A percentile compares a stretch with the other conserved stretches of the same genome.
Evolutionary conservation across 2,113 vertebrate genomes (phyloP).

Genomic region (Coryphaenoides rupestris): DNA sequence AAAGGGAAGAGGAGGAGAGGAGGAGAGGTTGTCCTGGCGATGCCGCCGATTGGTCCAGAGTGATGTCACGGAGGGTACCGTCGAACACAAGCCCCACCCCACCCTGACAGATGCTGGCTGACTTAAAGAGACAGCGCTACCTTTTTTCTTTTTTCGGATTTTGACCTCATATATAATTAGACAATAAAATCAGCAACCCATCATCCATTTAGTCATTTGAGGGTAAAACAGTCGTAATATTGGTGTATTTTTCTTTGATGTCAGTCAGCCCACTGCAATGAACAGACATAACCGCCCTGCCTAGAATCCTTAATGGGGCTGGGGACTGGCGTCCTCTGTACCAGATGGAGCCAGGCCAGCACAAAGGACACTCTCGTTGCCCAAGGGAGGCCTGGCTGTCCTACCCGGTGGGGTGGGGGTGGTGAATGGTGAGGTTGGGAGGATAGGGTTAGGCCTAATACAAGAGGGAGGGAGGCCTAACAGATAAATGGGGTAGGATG

Average conservation of each 20-base stretch:
- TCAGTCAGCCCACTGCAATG: neutral
- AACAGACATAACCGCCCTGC: conserved; percentile 7
- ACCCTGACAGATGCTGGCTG: conserved; percentile 45
- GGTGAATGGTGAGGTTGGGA: neutral
- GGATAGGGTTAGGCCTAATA: neutral
- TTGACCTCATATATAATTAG: neutral
- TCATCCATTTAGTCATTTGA: too few relatives aligned
- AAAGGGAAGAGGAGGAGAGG: conserved; percentile 28
- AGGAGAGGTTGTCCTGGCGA: conserved; percentile 21
- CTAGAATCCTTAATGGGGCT: conserved; percentile 31
- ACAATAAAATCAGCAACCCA: too few relatives aligned
- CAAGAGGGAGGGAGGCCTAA: conserved; percentile 4
- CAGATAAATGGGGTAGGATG: conserved; percentile 2
- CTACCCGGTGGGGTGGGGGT: conserved; percentile 21
- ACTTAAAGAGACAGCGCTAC: conserved; percentile 63
- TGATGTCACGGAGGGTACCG: conserved; percentile 65
- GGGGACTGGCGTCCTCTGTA: conserved; percentile 36
- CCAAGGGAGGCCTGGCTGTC: conserved; percentile 44
- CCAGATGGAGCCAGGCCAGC: conserved; percentile 59
- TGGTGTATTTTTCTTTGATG: neutral
- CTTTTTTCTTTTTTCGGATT: conserved; percentile 29
- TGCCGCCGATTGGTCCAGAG: conserved; percentile 51
- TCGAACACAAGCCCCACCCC: conserved; percentile 34
- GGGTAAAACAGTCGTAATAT: neutral
- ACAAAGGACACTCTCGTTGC: conserved; percentile 49